A percentile compares a stretch with the other conserved stretches of the same genome.
phyloP scores from a whole-genome alignment of 1,140 invertebrate species.

The Drosophila elegans region DNA sequence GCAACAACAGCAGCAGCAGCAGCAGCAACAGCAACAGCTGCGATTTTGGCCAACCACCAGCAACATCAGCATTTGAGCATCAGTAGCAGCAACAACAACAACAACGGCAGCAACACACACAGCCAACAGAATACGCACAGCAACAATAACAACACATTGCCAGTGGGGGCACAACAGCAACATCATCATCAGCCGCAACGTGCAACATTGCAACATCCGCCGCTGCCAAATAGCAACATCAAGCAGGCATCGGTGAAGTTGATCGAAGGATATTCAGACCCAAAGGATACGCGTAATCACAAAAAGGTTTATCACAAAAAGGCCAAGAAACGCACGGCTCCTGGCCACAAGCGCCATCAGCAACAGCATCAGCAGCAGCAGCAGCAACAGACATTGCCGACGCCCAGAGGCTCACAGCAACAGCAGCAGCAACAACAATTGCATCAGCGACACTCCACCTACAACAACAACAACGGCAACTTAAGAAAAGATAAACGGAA shows the following conservation, averaged over 20 bases:
- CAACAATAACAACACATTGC: conserved; percentile 70
- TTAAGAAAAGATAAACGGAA: conserved; percentile 64
- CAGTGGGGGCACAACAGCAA: conserved; percentile 44
- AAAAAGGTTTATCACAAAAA: conserved; percentile 83
- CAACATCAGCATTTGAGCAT: conserved; percentile 35
- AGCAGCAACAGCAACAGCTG: conserved; percentile 24
- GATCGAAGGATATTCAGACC: conserved; percentile 82
- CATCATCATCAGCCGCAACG: conserved; percentile 59
- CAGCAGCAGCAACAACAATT: conserved; percentile 42
- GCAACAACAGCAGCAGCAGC: conserved; percentile 31
- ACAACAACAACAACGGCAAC: conserved; percentile 72
- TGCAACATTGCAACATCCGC: conserved; percentile 72
- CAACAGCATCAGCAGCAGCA: conserved; percentile 56
- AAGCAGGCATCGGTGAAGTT: conserved; percentile 82
- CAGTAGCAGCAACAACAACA: conserved; percentile 33
- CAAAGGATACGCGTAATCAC: conserved; percentile 77
- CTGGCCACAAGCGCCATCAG: conserved; percentile 58
- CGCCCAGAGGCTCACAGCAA: conserved; percentile 44
- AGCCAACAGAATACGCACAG: conserved; percentile 17
- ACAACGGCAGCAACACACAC: conserved; percentile 21
- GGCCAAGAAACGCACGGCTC: conserved; percentile 61
- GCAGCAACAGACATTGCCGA: conserved; percentile 52
- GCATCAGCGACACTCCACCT: conserved; percentile 66
- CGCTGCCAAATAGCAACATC: conserved; percentile 76
- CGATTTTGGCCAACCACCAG: conserved; percentile 10